Conservation (phyloP, 2,797 vertebrate genomes). For the Phrynocephalus guinanensis region DNA sequence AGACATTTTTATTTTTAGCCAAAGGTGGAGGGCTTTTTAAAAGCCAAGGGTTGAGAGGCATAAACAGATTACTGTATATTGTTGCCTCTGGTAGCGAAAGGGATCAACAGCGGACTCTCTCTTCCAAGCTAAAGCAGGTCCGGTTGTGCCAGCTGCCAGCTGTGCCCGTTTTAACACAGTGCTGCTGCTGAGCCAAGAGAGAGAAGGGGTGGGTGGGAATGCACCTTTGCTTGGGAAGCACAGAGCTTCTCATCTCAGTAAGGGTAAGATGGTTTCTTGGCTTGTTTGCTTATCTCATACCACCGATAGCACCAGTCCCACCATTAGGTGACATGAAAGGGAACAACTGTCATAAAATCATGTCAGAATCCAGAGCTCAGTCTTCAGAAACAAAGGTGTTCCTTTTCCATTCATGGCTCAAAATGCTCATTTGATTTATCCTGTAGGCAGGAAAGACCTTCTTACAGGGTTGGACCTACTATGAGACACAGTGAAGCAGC, state of each 20-base stretch:
- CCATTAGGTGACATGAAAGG: too few relatives aligned
- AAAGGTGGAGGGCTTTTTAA: neutral
- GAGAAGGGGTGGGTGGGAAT: neutral
- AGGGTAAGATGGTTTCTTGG: neutral
- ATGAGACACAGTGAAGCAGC: too few relatives aligned
- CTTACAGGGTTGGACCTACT: too few relatives aligned
- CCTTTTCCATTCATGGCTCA: neutral
- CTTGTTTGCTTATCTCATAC: neutral
- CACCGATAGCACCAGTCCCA: neutral
- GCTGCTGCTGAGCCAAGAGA: neutral
- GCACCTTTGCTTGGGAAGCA: too few relatives aligned
- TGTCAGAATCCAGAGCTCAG: too few relatives aligned
- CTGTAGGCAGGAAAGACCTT: too few relatives aligned
- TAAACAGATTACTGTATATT: neutral
- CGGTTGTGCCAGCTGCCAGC: neutral
- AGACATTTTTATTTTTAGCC: conserved; percentile 18
- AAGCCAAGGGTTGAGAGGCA: neutral
- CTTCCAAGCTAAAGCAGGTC: neutral
- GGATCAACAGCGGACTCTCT: too few relatives aligned
- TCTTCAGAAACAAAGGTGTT: neutral
- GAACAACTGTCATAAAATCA: too few relatives aligned
- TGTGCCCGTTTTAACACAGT: neutral
- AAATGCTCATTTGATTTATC: neutral
- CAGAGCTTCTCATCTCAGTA: neutral
- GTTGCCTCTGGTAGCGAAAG: neutral